These are phyloP conservation scores for Polyploca ridens DNA, from an alignment of 2,888 invertebrate genomes.

Conservation along the genomic window DNA sequence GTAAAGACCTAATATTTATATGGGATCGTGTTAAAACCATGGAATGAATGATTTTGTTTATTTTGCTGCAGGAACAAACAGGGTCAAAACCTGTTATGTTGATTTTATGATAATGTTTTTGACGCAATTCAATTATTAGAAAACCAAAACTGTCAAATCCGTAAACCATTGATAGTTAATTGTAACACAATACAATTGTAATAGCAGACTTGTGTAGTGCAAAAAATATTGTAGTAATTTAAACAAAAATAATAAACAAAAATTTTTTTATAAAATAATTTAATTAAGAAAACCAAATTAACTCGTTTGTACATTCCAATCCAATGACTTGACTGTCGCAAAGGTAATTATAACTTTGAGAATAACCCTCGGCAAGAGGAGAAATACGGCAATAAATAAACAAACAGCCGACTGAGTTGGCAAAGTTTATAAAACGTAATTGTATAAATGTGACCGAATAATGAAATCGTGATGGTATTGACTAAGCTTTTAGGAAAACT, in stretches of 20 bases:
- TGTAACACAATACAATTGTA: too few species aligned
- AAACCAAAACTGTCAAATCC: too few species aligned
- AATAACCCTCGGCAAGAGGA: constrained; percentile 32
- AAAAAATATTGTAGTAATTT: too few species aligned
- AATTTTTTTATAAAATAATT: constrained; percentile 12
- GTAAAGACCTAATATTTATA: too few species aligned
- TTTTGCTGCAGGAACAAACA: too few species aligned
- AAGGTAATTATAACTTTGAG: constrained; percentile 47
- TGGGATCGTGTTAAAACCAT: too few species aligned
- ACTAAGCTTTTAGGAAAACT: constrained; percentile 26
- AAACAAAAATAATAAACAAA: background rate
- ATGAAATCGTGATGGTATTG: constrained; percentile 21
- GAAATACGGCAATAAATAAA: constrained; percentile 45
- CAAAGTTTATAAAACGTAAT: constrained; percentile 37
- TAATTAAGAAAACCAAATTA: constrained; percentile 1
- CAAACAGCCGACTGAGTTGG: constrained; percentile 31
- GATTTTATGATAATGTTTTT: too few species aligned
- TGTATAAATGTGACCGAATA: constrained; percentile 32
- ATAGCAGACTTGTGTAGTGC: too few species aligned
- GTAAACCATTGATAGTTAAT: too few species aligned
- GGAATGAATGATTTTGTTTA: too few species aligned
- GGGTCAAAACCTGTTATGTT: too few species aligned
- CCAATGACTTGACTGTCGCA: constrained; percentile 35
- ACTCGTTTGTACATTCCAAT: constrained; percentile 15
- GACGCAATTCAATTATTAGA: too few species aligned